Evolutionary conservation across 1,140 invertebrate genomes (phyloP), one percentile per base, ranked within the genome.

Genomic region (Schlechtendalia chinensis): DNA sequence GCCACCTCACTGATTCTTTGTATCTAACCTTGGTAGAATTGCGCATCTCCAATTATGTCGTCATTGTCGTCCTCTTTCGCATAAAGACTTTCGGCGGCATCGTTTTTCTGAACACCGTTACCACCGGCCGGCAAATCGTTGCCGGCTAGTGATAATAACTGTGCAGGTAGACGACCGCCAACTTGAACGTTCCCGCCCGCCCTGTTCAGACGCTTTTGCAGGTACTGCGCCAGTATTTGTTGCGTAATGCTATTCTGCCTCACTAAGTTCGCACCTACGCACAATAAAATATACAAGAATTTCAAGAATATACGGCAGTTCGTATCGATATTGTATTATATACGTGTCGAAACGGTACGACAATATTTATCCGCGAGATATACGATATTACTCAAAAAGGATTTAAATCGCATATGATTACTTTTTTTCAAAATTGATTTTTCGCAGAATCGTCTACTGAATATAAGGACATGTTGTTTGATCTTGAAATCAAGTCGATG

Each of bases 241-340:
- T 90, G 88, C 24, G 91, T 92, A 84, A 91, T 91, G 85, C 88
- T 88, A 86, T 92, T 92, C 87, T 92, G 90, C 63, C 90, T 85
- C 83, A 89, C 89, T 84, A 91, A 84, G 85, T 91, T 91, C 80
- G 80, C 59, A 83, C 81, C 65, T 74, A 82, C 56, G 69, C 47
- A 75, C 81, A 82, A 50, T 19, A 39, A 24, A 81, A 63, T 32
- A 72, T 22, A 61, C 19, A 79, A 53, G 72, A 45, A 45, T 75
- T 59, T 58, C 72, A 72, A 72, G 69, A 22, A 53, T 72, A 53
- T 14, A 67, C 39, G 16, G n/a, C 19, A 12, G 32, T 39, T n/a
- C 63, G 11, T 29, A 65, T 65, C 17, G 29, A 19, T 59, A 59
- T 24, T 39, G 32, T 39, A 39, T 39, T 39, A 39, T n/a, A 39